A percentile compares a stretch with the other conserved stretches of the same genome.
Evolutionary conservation across 2,888 invertebrate genomes (phyloP).

Genomic region (Leucania comma): DNA sequence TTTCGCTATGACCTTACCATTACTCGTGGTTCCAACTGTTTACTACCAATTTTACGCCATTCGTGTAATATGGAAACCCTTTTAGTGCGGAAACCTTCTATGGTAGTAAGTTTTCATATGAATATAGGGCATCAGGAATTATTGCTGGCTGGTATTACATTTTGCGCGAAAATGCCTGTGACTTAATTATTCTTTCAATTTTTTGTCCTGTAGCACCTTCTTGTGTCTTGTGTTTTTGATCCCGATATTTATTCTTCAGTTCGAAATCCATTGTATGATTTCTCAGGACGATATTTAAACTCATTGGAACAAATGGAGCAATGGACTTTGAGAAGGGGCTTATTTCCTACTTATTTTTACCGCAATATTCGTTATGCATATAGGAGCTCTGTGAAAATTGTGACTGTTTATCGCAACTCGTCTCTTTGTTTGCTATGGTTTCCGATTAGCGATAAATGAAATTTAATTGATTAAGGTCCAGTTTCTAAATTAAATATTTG

Average conservation of each 20-base stretch:
- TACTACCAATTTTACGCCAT: slow-evolving; percentile 59
- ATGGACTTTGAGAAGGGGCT: slow-evolving; percentile 16
- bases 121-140: slow-evolving; percentile 42
- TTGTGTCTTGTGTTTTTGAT: not conserved
- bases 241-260: not conserved
- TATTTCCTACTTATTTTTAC: slow-evolving; percentile 1
- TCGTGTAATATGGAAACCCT: slow-evolving; percentile 50
- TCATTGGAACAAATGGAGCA: slow-evolving; percentile 10
- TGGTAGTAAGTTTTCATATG: slow-evolving; percentile 36
- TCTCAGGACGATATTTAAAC: not conserved
- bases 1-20: slow-evolving; percentile 63
- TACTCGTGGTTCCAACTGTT: slow-evolving; percentile 53
- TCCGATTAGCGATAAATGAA: slow-evolving; percentile 16
- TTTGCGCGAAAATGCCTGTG: slow-evolving; percentile 26
- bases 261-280: not conserved
- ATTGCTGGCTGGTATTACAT: slow-evolving; percentile 32
- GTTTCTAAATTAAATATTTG: not conserved
- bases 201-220: slow-evolving; percentile 8
- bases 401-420: slow-evolving; percentile 30
- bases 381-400: slow-evolving; percentile 20
- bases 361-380: not conserved
- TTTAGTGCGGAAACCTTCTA: slow-evolving; percentile 43
- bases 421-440: slow-evolving; percentile 32
- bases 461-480: slow-evolving; percentile 17
- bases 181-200: slow-evolving; percentile 40